A percentile compares a stretch with the other conserved stretches of the same genome.
Conservation (phyloP, 2,113 vertebrate genomes). For the Heterotilapia buettikoferi region DNA sequence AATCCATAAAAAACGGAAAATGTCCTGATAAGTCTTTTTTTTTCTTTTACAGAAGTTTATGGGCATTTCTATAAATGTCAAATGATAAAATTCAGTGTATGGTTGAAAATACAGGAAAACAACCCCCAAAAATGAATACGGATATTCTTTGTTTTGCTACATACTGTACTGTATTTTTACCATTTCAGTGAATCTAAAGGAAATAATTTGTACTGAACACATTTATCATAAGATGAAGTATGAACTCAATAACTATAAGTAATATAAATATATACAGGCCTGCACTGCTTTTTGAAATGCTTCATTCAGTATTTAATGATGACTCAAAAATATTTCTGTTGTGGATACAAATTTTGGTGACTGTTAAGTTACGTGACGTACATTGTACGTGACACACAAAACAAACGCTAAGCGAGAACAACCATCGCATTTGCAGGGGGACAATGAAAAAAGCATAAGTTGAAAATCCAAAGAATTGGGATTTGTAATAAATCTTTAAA, state of each 20-base stretch:
- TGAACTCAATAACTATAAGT: not conserved
- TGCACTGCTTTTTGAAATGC: not conserved
- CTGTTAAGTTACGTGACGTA: too few species aligned
- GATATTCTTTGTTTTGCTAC: not conserved
- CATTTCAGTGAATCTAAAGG: not conserved
- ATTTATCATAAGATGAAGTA: not conserved
- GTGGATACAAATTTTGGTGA: too few species aligned
- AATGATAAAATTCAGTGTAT: not conserved
- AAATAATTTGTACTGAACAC: not conserved
- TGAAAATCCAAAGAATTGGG: not conserved
- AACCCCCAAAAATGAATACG: not conserved
- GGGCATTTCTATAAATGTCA: not conserved
- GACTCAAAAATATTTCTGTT: not conserved
- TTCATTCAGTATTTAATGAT: not conserved
- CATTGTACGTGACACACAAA: not conserved
- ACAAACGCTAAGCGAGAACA: rapidly evolving
- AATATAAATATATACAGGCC: not conserved
- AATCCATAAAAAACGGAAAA: rapidly evolving
- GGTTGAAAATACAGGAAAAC: not conserved
- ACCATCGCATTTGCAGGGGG: not conserved
- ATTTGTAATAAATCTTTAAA: not conserved
- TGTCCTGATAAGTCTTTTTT: not conserved
- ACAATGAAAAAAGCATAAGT: not conserved
- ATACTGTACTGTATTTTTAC: not conserved
- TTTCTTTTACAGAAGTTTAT: not conserved